Conservation (phyloP, 2,113 vertebrate species). For the Carassius gibelio region DNA sequence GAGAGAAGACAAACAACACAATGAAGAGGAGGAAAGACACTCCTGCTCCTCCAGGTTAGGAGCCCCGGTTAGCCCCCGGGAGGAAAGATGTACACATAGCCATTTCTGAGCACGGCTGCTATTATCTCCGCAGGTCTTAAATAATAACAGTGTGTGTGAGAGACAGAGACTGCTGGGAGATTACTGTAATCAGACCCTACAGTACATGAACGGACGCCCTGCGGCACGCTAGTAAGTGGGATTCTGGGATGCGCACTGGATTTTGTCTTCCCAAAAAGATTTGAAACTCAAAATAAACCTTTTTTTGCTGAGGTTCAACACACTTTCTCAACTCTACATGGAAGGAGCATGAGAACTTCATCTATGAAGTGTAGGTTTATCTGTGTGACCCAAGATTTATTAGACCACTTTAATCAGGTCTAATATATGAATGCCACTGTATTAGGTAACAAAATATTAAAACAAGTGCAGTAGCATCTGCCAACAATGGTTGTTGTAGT, state of each 20-base stretch:
- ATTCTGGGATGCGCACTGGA: slow-evolving; percentile 29
- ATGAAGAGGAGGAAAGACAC: slow-evolving; percentile 11
- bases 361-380: not conserved
- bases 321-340: not conserved
- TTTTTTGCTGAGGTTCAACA: slow-evolving; percentile 22
- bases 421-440: not conserved
- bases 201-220: slow-evolving; percentile 48
- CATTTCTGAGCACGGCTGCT: slow-evolving; percentile 47
- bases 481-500: not conserved
- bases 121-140: slow-evolving; percentile 56
- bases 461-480: not conserved
- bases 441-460: not conserved
- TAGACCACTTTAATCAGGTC: too few relatives aligned
- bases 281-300: slow-evolving; percentile 16
- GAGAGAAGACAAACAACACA: slow-evolving; percentile 46
- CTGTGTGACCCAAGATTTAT: too few relatives aligned
- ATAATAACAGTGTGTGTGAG: slow-evolving; percentile 51
- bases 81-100: slow-evolving; percentile 42
- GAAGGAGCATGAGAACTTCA: slow-evolving; percentile 9
- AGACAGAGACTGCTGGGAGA: slow-evolving; percentile 46
- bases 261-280: slow-evolving; percentile 33
- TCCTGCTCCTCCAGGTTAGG: slow-evolving; percentile 20
- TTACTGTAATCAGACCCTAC: slow-evolving; percentile 57
- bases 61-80: slow-evolving; percentile 18
- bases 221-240: slow-evolving; percentile 14